These are phyloP conservation scores for Channa striata DNA, from an alignment of 2,797 vertebrate genomes.

Conservation along the genomic window DNA sequence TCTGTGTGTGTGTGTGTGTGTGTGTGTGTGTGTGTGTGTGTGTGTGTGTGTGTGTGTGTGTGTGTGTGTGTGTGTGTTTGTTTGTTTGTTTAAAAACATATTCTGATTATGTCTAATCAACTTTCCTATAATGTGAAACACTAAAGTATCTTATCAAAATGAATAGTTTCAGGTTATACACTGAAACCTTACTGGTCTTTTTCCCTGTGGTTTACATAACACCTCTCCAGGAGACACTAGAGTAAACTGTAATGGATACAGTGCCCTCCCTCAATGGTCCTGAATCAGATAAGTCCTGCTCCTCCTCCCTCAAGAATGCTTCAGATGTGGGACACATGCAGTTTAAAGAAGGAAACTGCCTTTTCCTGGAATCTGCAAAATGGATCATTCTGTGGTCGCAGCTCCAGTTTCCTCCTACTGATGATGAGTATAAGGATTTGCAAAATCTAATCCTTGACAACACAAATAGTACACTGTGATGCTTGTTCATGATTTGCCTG, in stretches of 20 bases:
- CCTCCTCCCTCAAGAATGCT: conserved; percentile 48
- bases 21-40: conserved; percentile 12
- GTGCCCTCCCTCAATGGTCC: conserved; percentile 2
- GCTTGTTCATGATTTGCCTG: not conserved
- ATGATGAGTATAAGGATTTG: conserved; percentile 25
- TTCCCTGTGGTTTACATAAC: not conserved
- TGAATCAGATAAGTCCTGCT: conserved; percentile 13
- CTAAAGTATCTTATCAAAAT: not conserved
- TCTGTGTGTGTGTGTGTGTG: conserved; percentile 15
- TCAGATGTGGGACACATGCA: conserved; percentile 52
- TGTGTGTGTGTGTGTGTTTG: not conserved
- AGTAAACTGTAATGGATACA: not conserved
- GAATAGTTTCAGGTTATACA: not conserved
- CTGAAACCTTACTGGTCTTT: no score
- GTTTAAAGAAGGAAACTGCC: conserved; percentile 39
- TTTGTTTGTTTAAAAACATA: no score
- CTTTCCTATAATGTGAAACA: not conserved
- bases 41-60: not conserved
- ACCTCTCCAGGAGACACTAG: not conserved
- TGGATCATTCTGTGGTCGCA: conserved; percentile 16
- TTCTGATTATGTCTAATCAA: not conserved
- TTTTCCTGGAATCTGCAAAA: conserved; percentile 54
- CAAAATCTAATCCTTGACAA: conserved; percentile 26
- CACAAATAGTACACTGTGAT: not conserved
- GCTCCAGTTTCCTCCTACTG: not conserved